Conservation (phyloP, 2,888 invertebrate genomes). For the Torymus texanus region DNA sequence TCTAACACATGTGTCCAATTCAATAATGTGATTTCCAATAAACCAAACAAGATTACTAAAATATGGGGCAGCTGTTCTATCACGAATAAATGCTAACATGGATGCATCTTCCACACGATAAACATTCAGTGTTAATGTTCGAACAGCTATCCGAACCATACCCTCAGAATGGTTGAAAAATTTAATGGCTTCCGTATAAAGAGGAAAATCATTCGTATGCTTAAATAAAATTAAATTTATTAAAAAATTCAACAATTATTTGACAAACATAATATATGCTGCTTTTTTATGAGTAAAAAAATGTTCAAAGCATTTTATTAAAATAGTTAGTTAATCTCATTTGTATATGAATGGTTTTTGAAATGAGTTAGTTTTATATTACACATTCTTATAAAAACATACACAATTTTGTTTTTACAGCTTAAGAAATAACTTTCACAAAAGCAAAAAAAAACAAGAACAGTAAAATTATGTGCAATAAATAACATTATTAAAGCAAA, state of each 20-base stretch:
- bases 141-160: conserved; percentile 99
- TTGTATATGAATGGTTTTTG: too few species aligned
- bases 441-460: too few species aligned
- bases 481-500: too few species aligned
- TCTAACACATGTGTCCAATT: conserved; percentile 94
- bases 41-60: conserved; percentile 99
- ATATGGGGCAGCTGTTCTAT: conserved; percentile 97
- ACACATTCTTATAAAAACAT: too few species aligned
- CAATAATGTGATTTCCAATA: conserved; percentile 97
- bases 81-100: conserved; percentile 96
- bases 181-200: conserved; percentile 99
- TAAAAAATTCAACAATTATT: conserved; percentile 37
- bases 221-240: conserved; percentile 72
- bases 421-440: too few species aligned
- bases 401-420: too few species aligned
- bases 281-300: background rate
- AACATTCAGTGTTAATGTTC: conserved; percentile 97
- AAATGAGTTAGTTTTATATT: too few species aligned
- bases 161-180: conserved; percentile 99
- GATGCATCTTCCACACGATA: conserved; percentile 95
- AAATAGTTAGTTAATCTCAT: too few species aligned
- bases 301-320: too few species aligned
- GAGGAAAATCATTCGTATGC: conserved; percentile 99
- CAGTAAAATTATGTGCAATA: too few species aligned
- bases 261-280: conserved; percentile 36